Evolutionary conservation across 1,140 invertebrate genomes (phyloP), one percentile per base, ranked within the genome.

Genomic region (Musca domestica): DNA sequence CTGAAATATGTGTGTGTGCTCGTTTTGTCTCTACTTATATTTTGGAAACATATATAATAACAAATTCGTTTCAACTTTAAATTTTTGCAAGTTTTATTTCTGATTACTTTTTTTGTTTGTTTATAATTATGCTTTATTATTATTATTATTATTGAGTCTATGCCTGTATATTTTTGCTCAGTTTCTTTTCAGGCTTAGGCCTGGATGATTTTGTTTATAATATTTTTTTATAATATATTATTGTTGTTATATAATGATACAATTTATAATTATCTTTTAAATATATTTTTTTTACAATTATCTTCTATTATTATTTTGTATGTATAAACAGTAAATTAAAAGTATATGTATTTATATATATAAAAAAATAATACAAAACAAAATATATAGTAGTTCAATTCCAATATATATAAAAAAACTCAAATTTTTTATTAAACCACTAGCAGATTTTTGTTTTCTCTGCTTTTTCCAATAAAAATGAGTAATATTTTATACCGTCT

Each of bases 231-330:
- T 54, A 41, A 41, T 41, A 12, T 41, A 41, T 41, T 41, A 41
- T 41, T 41, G 27, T 30, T 30, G 27, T 30, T 30, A 30, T 30
- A 30, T 30, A 30, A 4, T 58, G 30, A 58, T 30, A 58, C 30
- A 30, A 9, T 30, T 30, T 30, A 58, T 58, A 27, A 58, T 58
- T 58, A 61, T 61, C 14, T 41, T 19, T 61, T 61, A 61, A 15
- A 10, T 34, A 34, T 61, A 61, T n/a, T 34, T 61, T 61, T 61
- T 61, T 34, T 61, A 61, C 56, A 61, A 19, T 61, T 61, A 61
- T 61, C 14, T 61, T 20, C 56, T 61, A 61, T 61, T 34, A 34
- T 17, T 61, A 41, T 61, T 30, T 3, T 34, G 27, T 58, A 58
- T 61, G 30, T 41, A 61, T 34, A 41, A 41, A 41, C 34, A 41